These are phyloP conservation scores for Chascanopsetta lugubris DNA, from an alignment of 2,113 vertebrate species.

Conservation along the genomic window DNA sequence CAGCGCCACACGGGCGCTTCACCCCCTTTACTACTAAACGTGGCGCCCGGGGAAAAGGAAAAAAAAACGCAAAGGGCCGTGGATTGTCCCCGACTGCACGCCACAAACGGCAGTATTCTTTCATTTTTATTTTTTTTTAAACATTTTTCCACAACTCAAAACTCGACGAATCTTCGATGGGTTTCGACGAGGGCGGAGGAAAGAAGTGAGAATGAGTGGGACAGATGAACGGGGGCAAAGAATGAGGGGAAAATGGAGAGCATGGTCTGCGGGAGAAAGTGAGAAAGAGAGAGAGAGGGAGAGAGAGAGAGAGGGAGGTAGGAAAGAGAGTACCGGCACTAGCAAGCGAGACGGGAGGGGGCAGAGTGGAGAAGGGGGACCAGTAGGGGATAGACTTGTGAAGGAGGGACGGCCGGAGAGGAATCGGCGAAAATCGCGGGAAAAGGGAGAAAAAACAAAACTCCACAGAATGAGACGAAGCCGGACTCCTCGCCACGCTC, in stretches of 20 bases:
- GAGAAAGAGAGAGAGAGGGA: constrained; percentile 37
- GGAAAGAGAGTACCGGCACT: constrained; percentile 68
- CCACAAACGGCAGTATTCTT: constrained; percentile 51
- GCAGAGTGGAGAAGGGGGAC: constrained; percentile 58
- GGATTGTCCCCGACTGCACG: constrained; percentile 68
- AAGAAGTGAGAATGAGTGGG: constrained; percentile 56
- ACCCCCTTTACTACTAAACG: constrained; percentile 41
- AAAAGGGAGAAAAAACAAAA: constrained; percentile 56
- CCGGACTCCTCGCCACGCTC: constrained; percentile 48
- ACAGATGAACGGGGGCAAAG: constrained; percentile 66
- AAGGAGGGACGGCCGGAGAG: constrained; percentile 69
- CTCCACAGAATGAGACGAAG: constrained; percentile 54
- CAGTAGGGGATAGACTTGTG: constrained; percentile 69
- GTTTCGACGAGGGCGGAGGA: constrained; percentile 29
- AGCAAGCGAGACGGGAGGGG: constrained; percentile 64
- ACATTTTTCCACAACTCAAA: constrained; percentile 41
- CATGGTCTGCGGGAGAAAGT: constrained; percentile 68
- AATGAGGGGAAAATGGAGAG: constrained; percentile 70
- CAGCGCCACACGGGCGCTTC: constrained; percentile 40
- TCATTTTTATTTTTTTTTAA: too few relatives aligned
- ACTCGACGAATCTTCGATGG: constrained; percentile 22
- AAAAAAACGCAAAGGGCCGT: too few relatives aligned
- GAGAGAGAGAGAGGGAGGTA: constrained; percentile 45
- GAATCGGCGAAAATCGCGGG: constrained; percentile 71
- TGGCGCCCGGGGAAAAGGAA: constrained; percentile 62